Evolutionary conservation across 2,797 vertebrate species (phyloP).

Genomic region (Spinus pinus): DNA sequence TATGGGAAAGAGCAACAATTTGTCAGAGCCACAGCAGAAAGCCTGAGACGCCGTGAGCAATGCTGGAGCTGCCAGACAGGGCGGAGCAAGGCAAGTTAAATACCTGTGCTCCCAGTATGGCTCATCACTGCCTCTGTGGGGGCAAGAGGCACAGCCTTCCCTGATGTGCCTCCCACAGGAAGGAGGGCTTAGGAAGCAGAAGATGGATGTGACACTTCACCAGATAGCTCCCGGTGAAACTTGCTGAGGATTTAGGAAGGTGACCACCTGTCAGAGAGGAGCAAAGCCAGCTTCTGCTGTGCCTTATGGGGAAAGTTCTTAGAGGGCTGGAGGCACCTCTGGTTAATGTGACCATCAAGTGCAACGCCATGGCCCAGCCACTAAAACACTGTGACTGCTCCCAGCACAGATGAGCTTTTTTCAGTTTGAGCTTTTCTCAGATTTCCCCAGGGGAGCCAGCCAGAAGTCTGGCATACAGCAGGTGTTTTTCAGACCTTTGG

Average conservation of each 20-base stretch:
- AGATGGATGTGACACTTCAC: not conserved
- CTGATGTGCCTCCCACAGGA: not conserved
- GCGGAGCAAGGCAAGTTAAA: not conserved
- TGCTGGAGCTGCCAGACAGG: not conserved
- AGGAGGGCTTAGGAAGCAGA: not conserved
- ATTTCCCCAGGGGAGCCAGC: not conserved
- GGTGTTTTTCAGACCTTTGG: not conserved
- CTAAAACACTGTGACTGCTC: not conserved
- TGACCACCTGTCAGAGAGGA: not conserved
- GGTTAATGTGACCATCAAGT: not conserved
- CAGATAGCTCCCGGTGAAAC: not conserved
- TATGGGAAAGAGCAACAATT: not conserved
- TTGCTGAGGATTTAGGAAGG: not conserved
- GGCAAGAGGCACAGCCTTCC: not conserved
- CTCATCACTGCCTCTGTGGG: not conserved
- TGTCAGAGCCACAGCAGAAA: not conserved
- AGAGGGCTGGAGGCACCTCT: not conserved
- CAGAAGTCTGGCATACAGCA: accelerated
- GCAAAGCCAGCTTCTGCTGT: not conserved
- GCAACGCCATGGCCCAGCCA: not conserved
- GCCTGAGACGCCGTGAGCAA: not conserved
- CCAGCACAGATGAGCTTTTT: not conserved
- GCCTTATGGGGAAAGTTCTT: not conserved
- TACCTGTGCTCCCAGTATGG: not conserved
- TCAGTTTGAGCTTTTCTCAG: not conserved